A percentile compares a stretch with the other conserved stretches of the same genome.
These are phyloP conservation scores for Apodemia zela DNA, from an alignment of 2,888 invertebrate genomes.

Conservation along the genomic window DNA sequence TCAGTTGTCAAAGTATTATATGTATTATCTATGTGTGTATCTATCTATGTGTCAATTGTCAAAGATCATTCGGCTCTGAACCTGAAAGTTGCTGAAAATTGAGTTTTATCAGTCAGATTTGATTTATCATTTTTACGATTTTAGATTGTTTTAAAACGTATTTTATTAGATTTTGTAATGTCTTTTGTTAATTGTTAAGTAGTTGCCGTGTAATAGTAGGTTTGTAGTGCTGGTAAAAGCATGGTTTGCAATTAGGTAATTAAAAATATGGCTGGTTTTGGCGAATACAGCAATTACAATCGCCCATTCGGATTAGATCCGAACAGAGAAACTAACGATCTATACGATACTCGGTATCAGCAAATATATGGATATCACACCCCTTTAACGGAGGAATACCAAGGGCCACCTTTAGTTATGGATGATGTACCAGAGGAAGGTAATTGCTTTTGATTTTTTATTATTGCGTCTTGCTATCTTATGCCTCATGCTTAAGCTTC, in stretches of 20 bases:
- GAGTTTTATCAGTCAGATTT: not conserved
- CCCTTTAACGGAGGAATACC: conserved; percentile 70
- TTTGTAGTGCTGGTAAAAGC: not conserved
- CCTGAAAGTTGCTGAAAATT: conserved; percentile 2
- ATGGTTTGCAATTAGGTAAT: conserved; percentile 32
- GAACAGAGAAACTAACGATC: conserved; percentile 66
- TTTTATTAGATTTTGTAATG: conserved; percentile 1
- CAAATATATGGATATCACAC: conserved; percentile 75
- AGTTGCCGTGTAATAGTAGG: not conserved
- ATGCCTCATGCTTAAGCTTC: no score
- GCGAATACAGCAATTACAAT: conserved; percentile 65
- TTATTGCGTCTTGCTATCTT: no score
- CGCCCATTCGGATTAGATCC: conserved; percentile 69
- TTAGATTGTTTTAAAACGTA: not conserved
- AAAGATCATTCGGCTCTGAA: not conserved
- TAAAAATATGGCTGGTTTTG: conserved; percentile 69
- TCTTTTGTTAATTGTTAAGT: not conserved
- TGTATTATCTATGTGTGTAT: no score
- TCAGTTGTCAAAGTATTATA: no score
- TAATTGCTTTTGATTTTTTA: conserved; percentile 33
- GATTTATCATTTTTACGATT: not conserved
- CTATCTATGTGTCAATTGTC: not conserved
- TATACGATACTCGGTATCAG: conserved; percentile 73
- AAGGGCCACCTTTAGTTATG: conserved; percentile 72
- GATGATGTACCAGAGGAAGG: conserved; percentile 70